Evolutionary conservation across 2,113 vertebrate genomes (phyloP), one percentile per base, ranked within the genome.

Genomic region (Vidua chalybeata): DNA sequence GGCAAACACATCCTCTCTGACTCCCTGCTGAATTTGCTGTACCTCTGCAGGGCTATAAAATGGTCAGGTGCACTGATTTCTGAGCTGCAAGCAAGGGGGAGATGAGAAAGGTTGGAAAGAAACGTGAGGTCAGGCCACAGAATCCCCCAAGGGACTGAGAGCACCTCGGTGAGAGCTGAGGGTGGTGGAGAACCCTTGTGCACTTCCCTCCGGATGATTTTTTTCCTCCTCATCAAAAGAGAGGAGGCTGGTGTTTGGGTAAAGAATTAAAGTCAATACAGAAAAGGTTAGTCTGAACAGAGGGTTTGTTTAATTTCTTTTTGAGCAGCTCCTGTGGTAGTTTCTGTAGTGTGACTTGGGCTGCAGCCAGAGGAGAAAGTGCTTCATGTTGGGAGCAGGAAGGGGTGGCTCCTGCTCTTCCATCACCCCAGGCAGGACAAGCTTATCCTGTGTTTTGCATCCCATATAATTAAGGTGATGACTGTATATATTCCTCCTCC

Each of bases 131-230:
- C 27, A 26, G 23, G 62, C 49, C 49, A 61, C 17, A 27, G 30
- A 11, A 12, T 23, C 8, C 30, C 35, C 48, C 0, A 0, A 19
- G 20, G 45, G 23, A 15, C 43, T 12, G 12, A n/a, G 11, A 43
- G 20, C 39, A 41, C 61, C 23, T 46, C 24, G 52, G 33, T 20
- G 76, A 33, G 69, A 78, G 52, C 28, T 69, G 54, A 6, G 33
- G 13, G 21, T n/a, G 19, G 12, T 61, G 39, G 48, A 68, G 61
- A 91, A 26, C 26, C 11, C n/a, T 45, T 59, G 12, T 41, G 8
- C 0, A 1, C 20, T 72, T 72, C 33, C 27, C 35, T 87, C 22
- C 13, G 18, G 5, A 4, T 64, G 31, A 24, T 7, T 45, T 55
- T n/a, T 51, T 22, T 31, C 55, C 12, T 15, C 4, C 12, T 64